Evolutionary conservation across 2,888 invertebrate species (phyloP), one percentile per base, ranked within the genome.

Genomic region (Dyspetes luteomarginatus): DNA sequence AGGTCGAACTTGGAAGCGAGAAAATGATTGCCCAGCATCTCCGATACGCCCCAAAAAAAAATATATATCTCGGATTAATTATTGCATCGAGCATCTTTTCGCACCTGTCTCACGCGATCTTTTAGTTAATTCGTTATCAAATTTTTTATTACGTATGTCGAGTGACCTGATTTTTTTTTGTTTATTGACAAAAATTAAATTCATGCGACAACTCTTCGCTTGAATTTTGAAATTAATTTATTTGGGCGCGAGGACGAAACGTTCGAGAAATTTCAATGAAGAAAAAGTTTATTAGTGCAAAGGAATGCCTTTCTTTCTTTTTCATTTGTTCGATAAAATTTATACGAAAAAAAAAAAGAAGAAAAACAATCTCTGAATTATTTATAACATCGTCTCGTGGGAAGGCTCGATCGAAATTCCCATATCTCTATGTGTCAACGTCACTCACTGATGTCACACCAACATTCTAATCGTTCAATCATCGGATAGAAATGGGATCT

Each of bases 391-490:
- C 43, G 67, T 52, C 41, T 52, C 58, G 4, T 17, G 26, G 26
- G 12, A 48, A 36, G 48, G 7, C 24, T 4, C 19, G 50, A 22
- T 56, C 28, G 45, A 58, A 36, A 43, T 24, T 4, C 26, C 55
- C n/a, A n/a, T 17, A 50, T 72, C 56, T 67, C 65, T 30, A 12
- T n/a, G 60, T 48, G 43, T 26, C 43, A 71, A 56, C 74, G 69
- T 78, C 79, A 71, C 69, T 67, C 75, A 75, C 64, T 52, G 74
- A 75, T 80, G 79, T 75, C 75, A 71, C 79, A 71, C 28, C 17
- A 48, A 15, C 17, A 15, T 15, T 65, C 60, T 24, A 65, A 80
- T 80, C 80, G 79, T 45, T 80, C 71, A 26, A 75, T 71, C 79
- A 75, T 79, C 56, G 15, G 60, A 73, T 52, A 19, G 43, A 69